Conservation (phyloP, 2,113 vertebrate species). For the Mastomys coucha region DNA sequence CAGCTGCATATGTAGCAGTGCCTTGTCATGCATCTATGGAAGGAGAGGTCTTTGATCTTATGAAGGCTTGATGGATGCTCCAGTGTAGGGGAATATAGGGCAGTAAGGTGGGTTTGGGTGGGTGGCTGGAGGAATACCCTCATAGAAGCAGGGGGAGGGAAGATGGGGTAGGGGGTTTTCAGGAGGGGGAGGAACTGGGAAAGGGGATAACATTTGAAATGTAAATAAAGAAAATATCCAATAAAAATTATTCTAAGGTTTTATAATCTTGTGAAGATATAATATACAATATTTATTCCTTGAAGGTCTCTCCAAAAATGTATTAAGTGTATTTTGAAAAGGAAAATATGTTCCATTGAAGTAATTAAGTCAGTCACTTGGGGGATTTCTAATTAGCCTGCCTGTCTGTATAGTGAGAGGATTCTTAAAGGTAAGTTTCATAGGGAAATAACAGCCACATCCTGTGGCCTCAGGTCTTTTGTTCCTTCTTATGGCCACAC, state of each 20-base stretch:
- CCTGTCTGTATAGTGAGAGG: background rate
- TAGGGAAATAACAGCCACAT: background rate
- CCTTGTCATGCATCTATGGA: no score
- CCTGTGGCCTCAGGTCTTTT: background rate
- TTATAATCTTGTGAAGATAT: background rate
- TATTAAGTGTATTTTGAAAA: background rate
- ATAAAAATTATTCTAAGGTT: background rate
- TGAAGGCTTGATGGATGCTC: no score
- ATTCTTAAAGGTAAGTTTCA: conserved; percentile 1
- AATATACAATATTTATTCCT: background rate
- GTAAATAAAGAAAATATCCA: no score
- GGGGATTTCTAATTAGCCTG: background rate
- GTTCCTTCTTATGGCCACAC: background rate
- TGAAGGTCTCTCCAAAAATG: background rate
- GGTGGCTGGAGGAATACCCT: no score
- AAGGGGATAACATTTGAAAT: no score
- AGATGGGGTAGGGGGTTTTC: no score
- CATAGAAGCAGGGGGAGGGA: no score
- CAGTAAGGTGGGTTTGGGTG: no score
- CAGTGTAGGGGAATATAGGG: no score
- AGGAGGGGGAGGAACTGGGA: no score
- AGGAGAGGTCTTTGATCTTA: no score
- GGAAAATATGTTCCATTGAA: background rate
- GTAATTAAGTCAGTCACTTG: background rate
- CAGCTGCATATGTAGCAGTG: no score